Evolutionary conservation across 2,888 invertebrate genomes (phyloP).

Genomic region (Aleiodes testaceus): DNA sequence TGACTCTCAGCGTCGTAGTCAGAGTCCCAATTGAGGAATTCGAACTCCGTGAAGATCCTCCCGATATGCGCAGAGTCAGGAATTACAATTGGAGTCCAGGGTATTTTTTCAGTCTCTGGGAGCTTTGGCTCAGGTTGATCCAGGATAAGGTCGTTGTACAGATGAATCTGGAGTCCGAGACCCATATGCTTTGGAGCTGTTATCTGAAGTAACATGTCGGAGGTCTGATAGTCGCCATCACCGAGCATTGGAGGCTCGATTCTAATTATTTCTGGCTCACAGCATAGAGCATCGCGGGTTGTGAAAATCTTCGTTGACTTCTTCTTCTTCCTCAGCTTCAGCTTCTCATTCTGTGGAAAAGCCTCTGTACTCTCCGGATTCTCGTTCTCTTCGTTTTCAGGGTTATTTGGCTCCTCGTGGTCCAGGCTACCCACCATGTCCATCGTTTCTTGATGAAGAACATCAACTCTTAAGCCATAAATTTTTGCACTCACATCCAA

Average conservation of each 20-base stretch:
- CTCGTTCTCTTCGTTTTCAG: conserved; percentile 32
- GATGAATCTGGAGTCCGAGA: conserved; percentile 54
- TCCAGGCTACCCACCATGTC: conserved; percentile 83
- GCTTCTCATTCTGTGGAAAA: not conserved
- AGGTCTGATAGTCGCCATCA: conserved; percentile 60
- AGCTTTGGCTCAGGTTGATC: conserved; percentile 47
- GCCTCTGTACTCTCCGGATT: conserved; percentile 51
- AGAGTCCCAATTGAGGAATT: conserved; percentile 78
- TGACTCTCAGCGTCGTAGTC: conserved; percentile 69
- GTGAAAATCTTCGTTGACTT: conserved; percentile 51
- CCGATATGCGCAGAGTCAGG: conserved; percentile 74
- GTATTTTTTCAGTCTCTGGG: not conserved
- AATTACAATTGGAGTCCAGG: conserved; percentile 8
- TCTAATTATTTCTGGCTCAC: conserved; percentile 51
- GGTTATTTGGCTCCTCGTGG: conserved; percentile 70
- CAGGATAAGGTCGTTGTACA: conserved; percentile 57
- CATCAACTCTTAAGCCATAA: conserved; percentile 90
- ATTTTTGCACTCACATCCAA: conserved; percentile 92
- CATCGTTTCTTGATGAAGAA: conserved; percentile 85
- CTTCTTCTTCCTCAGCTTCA: conserved; percentile 52
- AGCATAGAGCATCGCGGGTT: conserved; percentile 54
- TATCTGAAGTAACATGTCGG: conserved; percentile 60
- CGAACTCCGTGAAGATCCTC: conserved; percentile 77
- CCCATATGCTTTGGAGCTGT: conserved; percentile 58
- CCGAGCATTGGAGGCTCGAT: conserved; percentile 53